Conservation (phyloP, 37 sponge, comb jelly and placozoan genomes). For the Tethya wilhelma region DNA sequence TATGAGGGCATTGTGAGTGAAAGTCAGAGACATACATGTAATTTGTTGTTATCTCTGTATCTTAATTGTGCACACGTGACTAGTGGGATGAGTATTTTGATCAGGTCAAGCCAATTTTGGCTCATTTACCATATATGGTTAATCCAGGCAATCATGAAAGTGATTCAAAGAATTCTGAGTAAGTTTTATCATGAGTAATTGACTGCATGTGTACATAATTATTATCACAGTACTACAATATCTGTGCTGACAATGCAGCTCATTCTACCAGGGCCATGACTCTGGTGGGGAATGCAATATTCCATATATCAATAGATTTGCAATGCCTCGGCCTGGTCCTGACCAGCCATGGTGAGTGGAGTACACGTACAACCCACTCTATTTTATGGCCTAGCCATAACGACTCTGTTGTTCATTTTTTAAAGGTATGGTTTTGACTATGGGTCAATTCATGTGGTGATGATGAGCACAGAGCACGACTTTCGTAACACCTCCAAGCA, state of each 20-base stretch:
- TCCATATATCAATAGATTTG: constrained; percentile 69
- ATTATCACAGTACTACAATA: not conserved
- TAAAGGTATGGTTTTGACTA: constrained; percentile 78
- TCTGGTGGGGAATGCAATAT: constrained; percentile 89
- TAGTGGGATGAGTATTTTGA: constrained; percentile 85
- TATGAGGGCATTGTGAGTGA: constrained; percentile 40
- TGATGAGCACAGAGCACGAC: constrained; percentile 86
- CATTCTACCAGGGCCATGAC: constrained; percentile 34
- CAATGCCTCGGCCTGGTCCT: constrained; percentile 70
- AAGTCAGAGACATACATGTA: not conserved
- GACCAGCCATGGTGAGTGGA: constrained; percentile 69
- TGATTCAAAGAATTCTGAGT: constrained; percentile 59
- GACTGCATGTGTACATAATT: not conserved
- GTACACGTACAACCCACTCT: not conserved
- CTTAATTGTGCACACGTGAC: not conserved
- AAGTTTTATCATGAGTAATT: not conserved
- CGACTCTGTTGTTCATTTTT: not conserved
- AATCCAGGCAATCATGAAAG: constrained; percentile 84
- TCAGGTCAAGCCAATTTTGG: constrained; percentile 67
- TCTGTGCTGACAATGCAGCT: too few relatives aligned
- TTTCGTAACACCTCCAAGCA: constrained; percentile 40
- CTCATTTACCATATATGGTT: constrained; percentile 76
- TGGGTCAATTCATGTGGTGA: constrained; percentile 70
- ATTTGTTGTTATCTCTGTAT: not conserved
- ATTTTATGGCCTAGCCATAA: not conserved